Evolutionary conservation across 2,113 vertebrate genomes (phyloP).

Genomic region (Passer montanus): DNA sequence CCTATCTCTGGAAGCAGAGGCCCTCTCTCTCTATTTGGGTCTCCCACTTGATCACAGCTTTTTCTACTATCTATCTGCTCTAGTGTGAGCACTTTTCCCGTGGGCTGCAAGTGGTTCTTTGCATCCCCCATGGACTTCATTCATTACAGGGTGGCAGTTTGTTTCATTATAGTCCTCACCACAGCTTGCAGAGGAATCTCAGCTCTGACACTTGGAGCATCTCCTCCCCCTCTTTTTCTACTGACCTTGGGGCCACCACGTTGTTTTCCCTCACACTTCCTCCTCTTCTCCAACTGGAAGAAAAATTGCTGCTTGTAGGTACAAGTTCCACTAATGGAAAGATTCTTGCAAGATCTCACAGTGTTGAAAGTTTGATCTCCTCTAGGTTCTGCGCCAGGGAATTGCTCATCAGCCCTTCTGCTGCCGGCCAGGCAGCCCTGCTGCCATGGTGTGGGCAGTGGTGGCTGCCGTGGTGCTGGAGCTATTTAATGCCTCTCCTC

Average conservation of each 20-base stretch:
- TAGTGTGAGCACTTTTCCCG: background rate
- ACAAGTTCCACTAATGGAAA: background rate
- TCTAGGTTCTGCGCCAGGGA: background rate
- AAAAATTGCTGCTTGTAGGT: background rate
- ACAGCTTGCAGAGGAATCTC: background rate
- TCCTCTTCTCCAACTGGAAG: background rate
- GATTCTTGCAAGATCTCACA: background rate
- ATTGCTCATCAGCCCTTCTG: background rate
- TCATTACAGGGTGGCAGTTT: background rate
- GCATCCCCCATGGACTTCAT: background rate
- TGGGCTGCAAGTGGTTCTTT: background rate
- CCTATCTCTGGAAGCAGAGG: too few relatives aligned
- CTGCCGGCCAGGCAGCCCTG: too few relatives aligned
- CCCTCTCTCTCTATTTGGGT: background rate
- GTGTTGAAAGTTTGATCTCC: background rate
- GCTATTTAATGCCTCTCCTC: background rate
- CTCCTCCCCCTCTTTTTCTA: background rate
- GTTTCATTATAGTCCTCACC: background rate
- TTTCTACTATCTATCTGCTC: background rate
- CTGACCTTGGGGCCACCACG: background rate
- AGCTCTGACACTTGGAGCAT: background rate
- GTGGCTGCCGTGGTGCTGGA: background rate
- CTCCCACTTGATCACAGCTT: background rate
- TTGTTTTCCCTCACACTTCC: background rate
- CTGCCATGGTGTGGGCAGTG: too few relatives aligned